A percentile compares a stretch with the other conserved stretches of the same genome.
Conservation (phyloP, 2,888 invertebrate species). For the Lithophane semibrunnea region DNA sequence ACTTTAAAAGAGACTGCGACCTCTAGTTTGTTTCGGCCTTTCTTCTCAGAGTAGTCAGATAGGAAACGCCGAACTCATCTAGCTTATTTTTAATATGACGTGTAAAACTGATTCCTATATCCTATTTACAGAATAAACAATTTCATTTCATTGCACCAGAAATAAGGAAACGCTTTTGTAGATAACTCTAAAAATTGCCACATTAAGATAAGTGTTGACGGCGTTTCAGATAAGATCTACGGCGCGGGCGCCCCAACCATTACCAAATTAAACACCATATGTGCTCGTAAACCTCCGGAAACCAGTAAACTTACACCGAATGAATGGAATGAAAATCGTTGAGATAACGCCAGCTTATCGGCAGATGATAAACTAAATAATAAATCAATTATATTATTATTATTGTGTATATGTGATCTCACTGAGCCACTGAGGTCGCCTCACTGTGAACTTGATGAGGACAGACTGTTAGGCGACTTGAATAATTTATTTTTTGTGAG, state of each 20-base stretch:
- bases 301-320: constrained; percentile 13
- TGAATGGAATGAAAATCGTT: constrained; percentile 63
- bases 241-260: background rate
- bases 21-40: too few relatives aligned
- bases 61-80: too few relatives aligned
- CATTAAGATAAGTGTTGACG: background rate
- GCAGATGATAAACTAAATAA: constrained; percentile 60
- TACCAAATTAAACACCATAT: constrained; percentile 20
- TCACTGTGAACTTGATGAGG: constrained; percentile 23
- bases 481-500: background rate
- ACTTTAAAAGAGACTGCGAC: too few relatives aligned
- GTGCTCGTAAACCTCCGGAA: constrained; percentile 11
- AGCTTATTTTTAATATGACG: too few relatives aligned
- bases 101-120: too few relatives aligned
- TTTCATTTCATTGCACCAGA: too few relatives aligned
- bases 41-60: too few relatives aligned
- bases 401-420: constrained; percentile 40
- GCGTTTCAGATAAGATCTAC: constrained; percentile 8
- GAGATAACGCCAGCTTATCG: constrained; percentile 58
- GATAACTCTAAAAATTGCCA: background rate
- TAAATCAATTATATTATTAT: constrained; percentile 62
- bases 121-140: background rate
- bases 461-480: constrained; percentile 44
- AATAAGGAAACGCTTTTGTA: constrained; percentile 3
- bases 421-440: constrained; percentile 36